These are phyloP conservation scores for Harpagoxenus sublaevis DNA, from an alignment of 2,888 invertebrate genomes.

Conservation along the genomic window DNA sequence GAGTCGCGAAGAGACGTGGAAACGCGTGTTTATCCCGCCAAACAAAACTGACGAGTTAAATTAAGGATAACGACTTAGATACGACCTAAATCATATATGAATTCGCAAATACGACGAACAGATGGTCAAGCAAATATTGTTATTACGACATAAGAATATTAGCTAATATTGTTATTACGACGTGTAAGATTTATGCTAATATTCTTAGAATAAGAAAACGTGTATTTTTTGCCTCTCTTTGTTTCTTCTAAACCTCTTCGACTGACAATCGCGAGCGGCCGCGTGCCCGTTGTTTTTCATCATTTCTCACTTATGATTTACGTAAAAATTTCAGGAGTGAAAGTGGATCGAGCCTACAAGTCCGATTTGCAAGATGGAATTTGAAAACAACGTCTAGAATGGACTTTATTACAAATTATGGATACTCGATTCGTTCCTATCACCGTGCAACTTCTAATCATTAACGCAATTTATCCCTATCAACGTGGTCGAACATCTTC, in stretches of 20 bases:
- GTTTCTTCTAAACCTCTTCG: not conserved
- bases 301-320: conserved; percentile 5
- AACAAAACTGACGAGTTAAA: not conserved
- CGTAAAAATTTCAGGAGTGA: not conserved
- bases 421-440: not conserved
- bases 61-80: not conserved
- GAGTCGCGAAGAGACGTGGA: not conserved
- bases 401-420: not conserved
- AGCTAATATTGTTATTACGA: no score
- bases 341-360: not conserved
- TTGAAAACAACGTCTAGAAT: not conserved
- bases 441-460: not conserved
- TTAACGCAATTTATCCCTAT: not conserved
- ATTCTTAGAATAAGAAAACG: not conserved
- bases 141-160: not conserved
- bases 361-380: not conserved
- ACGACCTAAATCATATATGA: not conserved
- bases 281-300: not conserved
- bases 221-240: not conserved
- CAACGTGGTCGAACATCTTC: not conserved
- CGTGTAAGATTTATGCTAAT: not conserved
- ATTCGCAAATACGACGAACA: not conserved
- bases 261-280: not conserved
- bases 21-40: conserved; percentile 1
- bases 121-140: not conserved